These are phyloP conservation scores for Forbesichthys agassizii DNA, from an alignment of 2,113 vertebrate genomes.

Conservation along the genomic window DNA sequence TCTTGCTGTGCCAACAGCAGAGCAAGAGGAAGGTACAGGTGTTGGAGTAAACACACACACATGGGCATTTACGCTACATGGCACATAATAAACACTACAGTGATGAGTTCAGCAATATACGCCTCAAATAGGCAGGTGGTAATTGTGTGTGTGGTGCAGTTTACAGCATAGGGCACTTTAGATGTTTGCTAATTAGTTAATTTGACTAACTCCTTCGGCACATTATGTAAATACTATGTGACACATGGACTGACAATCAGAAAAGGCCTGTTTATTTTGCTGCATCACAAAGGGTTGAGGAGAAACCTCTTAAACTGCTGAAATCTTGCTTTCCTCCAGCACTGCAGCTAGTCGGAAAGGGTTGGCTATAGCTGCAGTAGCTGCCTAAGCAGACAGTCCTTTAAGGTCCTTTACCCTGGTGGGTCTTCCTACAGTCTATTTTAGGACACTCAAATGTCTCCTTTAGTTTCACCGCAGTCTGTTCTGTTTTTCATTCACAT, in stretches of 20 bases:
- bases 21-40: background rate
- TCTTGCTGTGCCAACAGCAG: background rate
- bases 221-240: conserved; percentile 10
- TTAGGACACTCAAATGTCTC: too few species aligned
- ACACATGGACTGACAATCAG: background rate
- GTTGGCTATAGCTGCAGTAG: conserved; percentile 59
- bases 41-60: conserved; percentile 2
- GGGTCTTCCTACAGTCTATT: too few species aligned
- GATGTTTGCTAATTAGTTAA: background rate
- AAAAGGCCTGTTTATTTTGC: conserved; percentile 35
- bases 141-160: too few species aligned
- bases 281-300: conserved; percentile 27
- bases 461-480: too few species aligned
- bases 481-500: too few species aligned
- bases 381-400: conserved; percentile 24
- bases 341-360: conserved; percentile 66
- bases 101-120: too few species aligned
- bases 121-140: too few species aligned
- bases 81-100: too few species aligned
- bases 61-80: conserved; percentile 16
- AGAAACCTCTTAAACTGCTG: conserved; percentile 59
- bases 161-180: background rate
- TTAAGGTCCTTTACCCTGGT: too few species aligned
- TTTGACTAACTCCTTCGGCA: background rate
- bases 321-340: conserved; percentile 62